Base-by-base conservation (phyloP, 2,888 invertebrate genomes). In the Troilus luridus region DNA sequence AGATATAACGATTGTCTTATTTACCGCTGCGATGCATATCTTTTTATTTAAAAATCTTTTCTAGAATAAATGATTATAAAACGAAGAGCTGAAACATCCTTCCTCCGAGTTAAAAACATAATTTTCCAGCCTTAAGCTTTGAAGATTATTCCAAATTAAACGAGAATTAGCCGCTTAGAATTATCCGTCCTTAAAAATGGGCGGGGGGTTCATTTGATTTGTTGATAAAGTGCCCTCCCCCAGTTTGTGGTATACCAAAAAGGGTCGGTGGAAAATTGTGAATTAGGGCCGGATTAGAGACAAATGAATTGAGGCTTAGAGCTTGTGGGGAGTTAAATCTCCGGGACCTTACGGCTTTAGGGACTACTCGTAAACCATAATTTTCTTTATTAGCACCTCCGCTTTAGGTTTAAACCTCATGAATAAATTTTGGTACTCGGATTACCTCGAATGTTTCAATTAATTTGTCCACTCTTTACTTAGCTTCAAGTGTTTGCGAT, bases 271-370 rank as follows among this genome's bases (percentile, higher is more conserved):
- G 85, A 85, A 85, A 85, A 85, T 85, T 85, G 85, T 85, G 85
- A 85, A 85, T 85, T 85, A 85, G 85, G 7, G 85, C 56, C 85
- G 85, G 85, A 85, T 85, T 85, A 85, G 85, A 85, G 85, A 85
- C 85, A 85, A 85, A 85, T 85, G 85, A 85, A 85, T 85, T 85
- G 85, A 85, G 85, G 85, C 85, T 85, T 56, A 85, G 85, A n/a
- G 85, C 56, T 85, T 56, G 85, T 56, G 56, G 85, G 58, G 85
- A 56, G 85, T 85, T 85, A 85, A 85, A 85, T 85, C 85, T 85
- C 85, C n/a, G 56, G 56, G 56, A 85, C 85, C 85, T 85, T 58
- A 85, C 85, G 56, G 85, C 85, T 85, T 85, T 85, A 85, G 56
- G 56, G 85, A 77, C 85, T 56, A 56, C 10, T n/a, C 85, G 85